Conservation (phyloP, 2,888 invertebrate genomes). For the Limnephilus lunatus region DNA sequence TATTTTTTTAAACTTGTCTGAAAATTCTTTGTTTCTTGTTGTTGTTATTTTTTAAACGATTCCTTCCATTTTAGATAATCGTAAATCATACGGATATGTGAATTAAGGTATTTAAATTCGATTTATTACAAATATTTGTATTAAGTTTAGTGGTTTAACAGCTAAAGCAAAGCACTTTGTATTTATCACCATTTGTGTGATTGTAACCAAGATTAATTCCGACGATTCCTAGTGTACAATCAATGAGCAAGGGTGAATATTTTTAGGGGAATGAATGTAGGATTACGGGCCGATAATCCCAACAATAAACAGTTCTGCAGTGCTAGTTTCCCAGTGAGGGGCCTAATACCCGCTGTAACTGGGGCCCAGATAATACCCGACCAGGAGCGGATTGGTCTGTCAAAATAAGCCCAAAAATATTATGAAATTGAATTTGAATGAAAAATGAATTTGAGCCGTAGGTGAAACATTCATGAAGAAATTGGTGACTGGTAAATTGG, state of each 20-base stretch:
- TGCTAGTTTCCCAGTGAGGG: not conserved
- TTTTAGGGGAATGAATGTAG: constrained; percentile 7
- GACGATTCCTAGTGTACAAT: not conserved
- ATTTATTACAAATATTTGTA: not conserved
- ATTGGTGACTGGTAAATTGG: too few species aligned
- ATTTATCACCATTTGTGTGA: not conserved
- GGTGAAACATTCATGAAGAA: not conserved
- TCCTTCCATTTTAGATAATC: too few species aligned
- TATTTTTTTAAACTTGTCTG: too few species aligned
- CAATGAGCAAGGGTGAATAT: not conserved
- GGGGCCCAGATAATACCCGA: not conserved
- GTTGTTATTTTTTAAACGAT: too few species aligned
- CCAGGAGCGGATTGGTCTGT: not conserved
- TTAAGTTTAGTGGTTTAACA: not conserved
- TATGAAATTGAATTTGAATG: not conserved
- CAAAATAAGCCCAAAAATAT: not conserved
- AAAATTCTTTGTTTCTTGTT: too few species aligned
- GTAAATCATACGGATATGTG: too few species aligned
- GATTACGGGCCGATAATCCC: not conserved
- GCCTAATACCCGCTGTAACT: not conserved
- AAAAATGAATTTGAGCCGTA: not conserved
- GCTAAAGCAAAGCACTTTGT: not conserved
- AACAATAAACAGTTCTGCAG: constrained; percentile 13
- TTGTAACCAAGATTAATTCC: not conserved
- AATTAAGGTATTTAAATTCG: not conserved